Percentiles rank a stretch among this genome's conserved stretches.
These are phyloP conservation scores for Gymnothorax javanicus DNA, from an alignment of 2,797 vertebrate species.

Conservation along the genomic window DNA sequence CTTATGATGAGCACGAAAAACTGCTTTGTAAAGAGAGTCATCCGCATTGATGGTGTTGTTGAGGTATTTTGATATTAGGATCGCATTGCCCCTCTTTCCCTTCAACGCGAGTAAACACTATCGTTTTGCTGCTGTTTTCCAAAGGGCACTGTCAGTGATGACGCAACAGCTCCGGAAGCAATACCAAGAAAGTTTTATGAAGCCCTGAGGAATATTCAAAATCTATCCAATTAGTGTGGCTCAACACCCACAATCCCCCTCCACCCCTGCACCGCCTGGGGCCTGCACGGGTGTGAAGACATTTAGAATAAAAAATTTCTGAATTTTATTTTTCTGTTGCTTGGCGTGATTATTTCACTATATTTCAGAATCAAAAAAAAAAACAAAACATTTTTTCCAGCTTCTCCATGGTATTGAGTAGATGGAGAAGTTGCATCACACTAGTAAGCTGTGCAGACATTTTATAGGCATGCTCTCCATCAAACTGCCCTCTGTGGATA, in stretches of 20 bases:
- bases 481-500: not conserved
- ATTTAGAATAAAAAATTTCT: slow-evolving; percentile 26
- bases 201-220: slow-evolving; percentile 43
- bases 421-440: slow-evolving; percentile 5
- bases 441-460: not conserved
- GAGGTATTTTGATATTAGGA: not conserved
- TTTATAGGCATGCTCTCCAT: not conserved
- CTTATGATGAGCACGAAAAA: not conserved
- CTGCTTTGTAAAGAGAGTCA: slow-evolving; percentile 7
- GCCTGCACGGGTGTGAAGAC: not conserved
- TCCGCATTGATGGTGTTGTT: not conserved
- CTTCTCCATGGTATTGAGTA: not conserved
- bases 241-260: slow-evolving; percentile 32
- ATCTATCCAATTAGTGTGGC: slow-evolving; percentile 47
- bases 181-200: slow-evolving; percentile 50
- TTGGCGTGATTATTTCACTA: not conserved
- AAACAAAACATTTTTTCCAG: slow-evolving; percentile 7
- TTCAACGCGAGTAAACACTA: slow-evolving; percentile 29
- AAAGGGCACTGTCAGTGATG: slow-evolving; percentile 38
- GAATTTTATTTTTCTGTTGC: slow-evolving; percentile 11
- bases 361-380: not conserved
- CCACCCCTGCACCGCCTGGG: slow-evolving; percentile 10
- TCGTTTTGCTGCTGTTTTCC: slow-evolving; percentile 34
- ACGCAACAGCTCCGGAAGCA: slow-evolving; percentile 54
- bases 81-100: slow-evolving; percentile 3